These are phyloP conservation scores for Drosophila navojoa DNA, from an alignment of 1,140 invertebrate genomes.

Conservation along the genomic window DNA sequence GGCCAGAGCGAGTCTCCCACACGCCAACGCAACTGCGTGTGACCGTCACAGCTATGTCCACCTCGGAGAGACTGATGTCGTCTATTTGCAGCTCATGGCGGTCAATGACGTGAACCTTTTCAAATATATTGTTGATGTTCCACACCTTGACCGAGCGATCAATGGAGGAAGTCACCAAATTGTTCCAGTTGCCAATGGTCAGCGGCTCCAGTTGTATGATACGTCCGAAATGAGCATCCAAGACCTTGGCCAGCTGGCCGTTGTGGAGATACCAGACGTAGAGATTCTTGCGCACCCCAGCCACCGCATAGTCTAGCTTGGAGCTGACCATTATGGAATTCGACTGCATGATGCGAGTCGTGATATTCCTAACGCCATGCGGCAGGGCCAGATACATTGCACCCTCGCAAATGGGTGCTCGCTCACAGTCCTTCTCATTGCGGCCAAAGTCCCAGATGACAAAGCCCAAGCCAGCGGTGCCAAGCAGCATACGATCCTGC, in stretches of 20 bases:
- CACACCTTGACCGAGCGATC: constrained; percentile 99
- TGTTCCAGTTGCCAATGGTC: constrained; percentile 95
- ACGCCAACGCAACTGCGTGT: constrained; percentile 97
- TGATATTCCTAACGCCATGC: constrained; percentile 96
- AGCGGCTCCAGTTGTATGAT: constrained; percentile 96
- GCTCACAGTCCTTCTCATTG: constrained; percentile 48
- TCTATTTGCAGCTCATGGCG: constrained; percentile 98
- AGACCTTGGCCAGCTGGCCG: constrained; percentile 92
- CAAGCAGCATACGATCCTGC: constrained; percentile 90
- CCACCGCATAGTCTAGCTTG: constrained; percentile 95
- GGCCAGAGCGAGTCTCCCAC: constrained; percentile 95
- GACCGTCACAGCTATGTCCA: constrained; percentile 92
- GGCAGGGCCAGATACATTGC: constrained; percentile 91
- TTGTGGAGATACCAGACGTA: constrained; percentile 96
- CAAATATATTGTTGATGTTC: constrained; percentile 99
- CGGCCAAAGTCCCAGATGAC: constrained; percentile 88
- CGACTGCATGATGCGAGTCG: constrained; percentile 93
- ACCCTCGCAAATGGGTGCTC: constrained; percentile 76
- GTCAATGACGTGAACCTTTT: constrained; percentile 98
- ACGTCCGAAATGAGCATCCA: constrained; percentile 98
- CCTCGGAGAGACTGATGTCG: constrained; percentile 92
- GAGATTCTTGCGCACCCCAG: constrained; percentile 97
- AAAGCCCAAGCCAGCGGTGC: constrained; percentile 93
- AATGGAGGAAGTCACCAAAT: constrained; percentile 97
- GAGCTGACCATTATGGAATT: constrained; percentile 96